Evolutionary conservation across 2,113 vertebrate species (phyloP), one percentile per base, ranked within the genome.

Genomic region (Microcebus jonahi): DNA sequence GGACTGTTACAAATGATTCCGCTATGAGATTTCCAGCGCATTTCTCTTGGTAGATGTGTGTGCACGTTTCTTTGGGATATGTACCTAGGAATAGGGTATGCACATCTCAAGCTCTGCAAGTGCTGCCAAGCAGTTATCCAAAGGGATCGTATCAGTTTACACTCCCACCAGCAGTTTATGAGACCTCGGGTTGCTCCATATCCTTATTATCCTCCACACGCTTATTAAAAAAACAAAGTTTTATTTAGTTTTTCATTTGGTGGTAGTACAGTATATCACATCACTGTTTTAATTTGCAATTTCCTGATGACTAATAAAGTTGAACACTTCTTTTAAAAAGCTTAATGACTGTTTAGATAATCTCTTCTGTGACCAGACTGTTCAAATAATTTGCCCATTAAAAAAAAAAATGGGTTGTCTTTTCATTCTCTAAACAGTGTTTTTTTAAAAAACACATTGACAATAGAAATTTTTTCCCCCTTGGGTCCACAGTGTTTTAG

Each of bases 261-360:
- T 79, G n/a, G 27, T 27, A 9, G 55, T 67, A 2, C 10, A 50
- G 7, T 50, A 1, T 68, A 50, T 53, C 81, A 80, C 21, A 59
- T 77, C 39, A 53, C 20, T 85, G 20, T 88, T 89, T 92, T 80
- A 8, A 80, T 88, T 97, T 87, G 65, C 53, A 31, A 88, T 73
- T 93, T 90, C 42, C 90, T 55, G 8, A 50, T 77, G 17, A n/a
- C 67, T 71, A 81, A 65, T 65, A n/a, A 83, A 91, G 17, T 61
- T 39, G 7, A 63, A 5, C 4, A n/a, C 13, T 76, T 89, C 57
- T 57, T 57, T 57, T 0, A 57, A 21, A 0, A 57, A 21, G 34
- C 70, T n/a, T 34, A 93, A 67, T 6, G 25, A 5, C 23, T 29
- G 18, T 34, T 59, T 21, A 8, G 5, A 61, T 87, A 59, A 48